Base-by-base conservation (phyloP, 2,797 vertebrate genomes). In the Atherinosoma microstoma region DNA sequence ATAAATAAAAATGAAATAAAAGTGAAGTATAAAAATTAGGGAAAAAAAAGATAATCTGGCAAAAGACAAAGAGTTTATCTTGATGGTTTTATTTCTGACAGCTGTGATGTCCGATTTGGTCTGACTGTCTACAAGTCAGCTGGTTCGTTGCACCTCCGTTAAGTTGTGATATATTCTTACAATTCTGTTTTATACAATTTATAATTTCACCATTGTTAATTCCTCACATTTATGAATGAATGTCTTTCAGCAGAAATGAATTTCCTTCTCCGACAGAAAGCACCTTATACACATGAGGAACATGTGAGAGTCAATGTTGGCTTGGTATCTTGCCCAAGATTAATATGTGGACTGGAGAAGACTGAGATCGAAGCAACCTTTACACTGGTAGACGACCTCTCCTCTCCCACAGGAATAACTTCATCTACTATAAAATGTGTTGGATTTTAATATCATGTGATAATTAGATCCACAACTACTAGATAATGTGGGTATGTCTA, bases 1-100 rank as follows among this genome's bases (percentile, higher is more conserved):
- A 79, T 38, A 70, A 34, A 16, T 13, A 54, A 57, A 80, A 35
- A 34, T 7, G 70, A 15, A 51, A 38, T 11, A 57, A 35, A 59
- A 42, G 32, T 4, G 20, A 22, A 35, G 3, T 30, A 59, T 40
- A 49, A 30, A 18, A 51, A 38, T 27, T 27, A 27, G 24, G 2
- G 1, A 18, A 6, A 18, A 20, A 45, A 47, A 47, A 2, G 15
- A 20, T 20, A 47, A 47, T 9, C 6, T 2, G 18, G 15, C 4
- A 47, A 47, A 47, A 15, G 18, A n/a, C 42, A 47, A 45, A 45
- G 18, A 47, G 42, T 47, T 47, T 9, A 47, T 47, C 42, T n/a
- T 47, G 16, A 47, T 47, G 42, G 18, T 20, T 47, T 20, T 20
- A 47, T 20, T 8, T 20, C 18, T 47, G 42, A 7, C 6, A 47